Evolutionary conservation across 64 coral and sea anemone species (phyloP).

Genomic region (Montipora foliosa): DNA sequence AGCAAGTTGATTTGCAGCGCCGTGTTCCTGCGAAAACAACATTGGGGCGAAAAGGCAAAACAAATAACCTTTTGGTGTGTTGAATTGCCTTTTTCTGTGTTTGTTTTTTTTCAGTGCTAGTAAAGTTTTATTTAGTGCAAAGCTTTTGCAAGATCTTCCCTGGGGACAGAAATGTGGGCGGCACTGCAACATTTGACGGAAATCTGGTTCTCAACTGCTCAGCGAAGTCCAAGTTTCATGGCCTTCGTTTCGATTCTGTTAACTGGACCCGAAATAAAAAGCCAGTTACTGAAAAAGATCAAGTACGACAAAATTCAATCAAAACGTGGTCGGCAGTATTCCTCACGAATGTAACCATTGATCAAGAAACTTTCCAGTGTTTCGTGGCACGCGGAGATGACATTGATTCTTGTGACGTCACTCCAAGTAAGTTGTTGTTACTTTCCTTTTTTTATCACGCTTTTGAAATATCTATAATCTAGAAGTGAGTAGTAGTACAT

Average conservation of each 20-base stretch:
- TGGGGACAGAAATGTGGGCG: not conserved
- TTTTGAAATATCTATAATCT: too few relatives aligned
- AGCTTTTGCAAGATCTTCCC: not conserved
- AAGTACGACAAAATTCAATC: not conserved
- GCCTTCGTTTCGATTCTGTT: not conserved
- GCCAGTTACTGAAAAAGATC: not conserved
- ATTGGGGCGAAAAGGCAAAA: too few relatives aligned
- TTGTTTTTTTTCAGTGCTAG: not conserved
- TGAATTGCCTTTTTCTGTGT: not conserved
- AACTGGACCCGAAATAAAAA: not conserved
- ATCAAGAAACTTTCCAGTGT: not conserved
- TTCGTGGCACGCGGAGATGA: not conserved
- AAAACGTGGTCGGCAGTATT: slow-evolving; percentile 28
- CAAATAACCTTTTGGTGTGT: too few relatives aligned
- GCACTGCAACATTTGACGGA: not conserved
- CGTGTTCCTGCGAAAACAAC: too few relatives aligned
- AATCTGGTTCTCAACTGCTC: slow-evolving; percentile 10
- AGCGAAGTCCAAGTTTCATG: not conserved
- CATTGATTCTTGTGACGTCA: not conserved
- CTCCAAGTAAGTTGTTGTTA: not conserved
- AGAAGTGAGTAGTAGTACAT: too few relatives aligned
- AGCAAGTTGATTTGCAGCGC: too few relatives aligned
- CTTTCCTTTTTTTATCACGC: too few relatives aligned
- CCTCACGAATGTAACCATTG: not conserved
- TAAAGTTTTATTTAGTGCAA: not conserved